These are phyloP conservation scores for Thrips palmi DNA, from an alignment of 1,140 invertebrate species.

Conservation along the genomic window DNA sequence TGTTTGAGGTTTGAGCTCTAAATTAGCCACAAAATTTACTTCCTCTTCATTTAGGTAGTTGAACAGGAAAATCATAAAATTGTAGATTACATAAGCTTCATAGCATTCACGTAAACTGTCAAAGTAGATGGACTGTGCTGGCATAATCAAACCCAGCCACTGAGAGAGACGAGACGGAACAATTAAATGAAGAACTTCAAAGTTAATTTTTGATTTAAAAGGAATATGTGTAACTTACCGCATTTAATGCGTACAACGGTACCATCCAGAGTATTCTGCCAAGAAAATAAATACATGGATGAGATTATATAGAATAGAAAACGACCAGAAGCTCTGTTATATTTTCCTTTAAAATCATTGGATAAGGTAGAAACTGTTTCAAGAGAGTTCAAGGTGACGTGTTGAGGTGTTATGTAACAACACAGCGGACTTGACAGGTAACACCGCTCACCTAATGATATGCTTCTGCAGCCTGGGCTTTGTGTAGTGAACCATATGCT, in stretches of 20 bases:
- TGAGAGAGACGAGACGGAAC: slow-evolving; percentile 23
- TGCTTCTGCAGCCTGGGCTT: slow-evolving; percentile 85
- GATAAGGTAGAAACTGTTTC: slow-evolving; percentile 3
- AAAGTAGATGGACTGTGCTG: slow-evolving; percentile 72
- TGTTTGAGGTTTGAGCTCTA: slow-evolving; percentile 70
- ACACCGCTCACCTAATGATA: slow-evolving; percentile 59
- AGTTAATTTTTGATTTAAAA: neutral
- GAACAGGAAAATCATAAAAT: slow-evolving; percentile 89
- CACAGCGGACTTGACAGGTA: slow-evolving; percentile 4
- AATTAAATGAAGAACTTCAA: neutral
- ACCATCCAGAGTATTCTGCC: slow-evolving; percentile 94
- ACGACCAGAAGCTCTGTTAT: slow-evolving; percentile 2
- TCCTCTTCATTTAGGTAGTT: slow-evolving; percentile 71
- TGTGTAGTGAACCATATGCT: slow-evolving; percentile 86
- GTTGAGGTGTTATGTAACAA: slow-evolving; percentile 1
- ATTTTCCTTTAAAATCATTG: neutral
- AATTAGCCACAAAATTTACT: slow-evolving; percentile 55
- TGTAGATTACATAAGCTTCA: slow-evolving; percentile 93
- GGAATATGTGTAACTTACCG: slow-evolving; percentile 38
- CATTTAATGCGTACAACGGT: slow-evolving; percentile 88
- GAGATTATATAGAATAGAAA: neutral
- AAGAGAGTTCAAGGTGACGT: neutral
- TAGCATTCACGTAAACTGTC: slow-evolving; percentile 89
- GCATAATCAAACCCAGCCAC: slow-evolving; percentile 71
- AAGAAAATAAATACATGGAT: slow-evolving; percentile 20